Evolutionary conservation across 1,140 invertebrate genomes (phyloP).

Genomic region (Achatina immaculata): DNA sequence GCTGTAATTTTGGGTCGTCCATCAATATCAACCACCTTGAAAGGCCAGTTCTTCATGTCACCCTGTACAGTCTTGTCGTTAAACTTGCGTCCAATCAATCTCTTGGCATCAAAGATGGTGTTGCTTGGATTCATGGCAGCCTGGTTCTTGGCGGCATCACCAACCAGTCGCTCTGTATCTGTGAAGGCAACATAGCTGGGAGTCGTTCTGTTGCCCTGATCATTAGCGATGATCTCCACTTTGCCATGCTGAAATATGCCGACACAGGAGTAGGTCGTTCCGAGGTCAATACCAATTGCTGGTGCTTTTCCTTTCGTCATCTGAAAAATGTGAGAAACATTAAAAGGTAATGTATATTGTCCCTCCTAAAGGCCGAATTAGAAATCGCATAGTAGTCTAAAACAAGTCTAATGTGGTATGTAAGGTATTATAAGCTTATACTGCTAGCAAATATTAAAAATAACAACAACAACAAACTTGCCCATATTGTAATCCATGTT

Average conservation of each 20-base stretch:
- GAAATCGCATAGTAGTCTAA: no score
- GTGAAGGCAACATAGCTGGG: constrained; percentile 91
- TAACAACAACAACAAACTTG: no score
- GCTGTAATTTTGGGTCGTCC: constrained; percentile 81
- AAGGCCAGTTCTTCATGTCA: constrained; percentile 95
- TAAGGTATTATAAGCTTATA: no score
- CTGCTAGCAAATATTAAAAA: no score
- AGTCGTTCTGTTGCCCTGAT: constrained; percentile 2
- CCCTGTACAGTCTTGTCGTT: constrained; percentile 88
- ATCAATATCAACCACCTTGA: constrained; percentile 72
- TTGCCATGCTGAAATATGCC: constrained; percentile 80
- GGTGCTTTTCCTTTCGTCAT: constrained; percentile 53
- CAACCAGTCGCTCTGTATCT: constrained; percentile 79
- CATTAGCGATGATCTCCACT: constrained; percentile 79
- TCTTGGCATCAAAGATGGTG: constrained; percentile 87
- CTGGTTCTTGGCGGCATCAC: constrained; percentile 73
- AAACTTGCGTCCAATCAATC: constrained; percentile 93
- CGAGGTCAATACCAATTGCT: constrained; percentile 74
- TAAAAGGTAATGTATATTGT: no score
- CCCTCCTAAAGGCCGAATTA: no score
- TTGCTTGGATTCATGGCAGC: constrained; percentile 90
- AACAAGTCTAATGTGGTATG: no score
- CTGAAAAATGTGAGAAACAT: no score
- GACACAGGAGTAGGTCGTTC: constrained; percentile 74
- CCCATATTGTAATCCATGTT: no score